A percentile compares a stretch with the other conserved stretches of the same genome.
Conservation (phyloP, 2,797 vertebrate genomes). For the Neostethus bicornis region DNA sequence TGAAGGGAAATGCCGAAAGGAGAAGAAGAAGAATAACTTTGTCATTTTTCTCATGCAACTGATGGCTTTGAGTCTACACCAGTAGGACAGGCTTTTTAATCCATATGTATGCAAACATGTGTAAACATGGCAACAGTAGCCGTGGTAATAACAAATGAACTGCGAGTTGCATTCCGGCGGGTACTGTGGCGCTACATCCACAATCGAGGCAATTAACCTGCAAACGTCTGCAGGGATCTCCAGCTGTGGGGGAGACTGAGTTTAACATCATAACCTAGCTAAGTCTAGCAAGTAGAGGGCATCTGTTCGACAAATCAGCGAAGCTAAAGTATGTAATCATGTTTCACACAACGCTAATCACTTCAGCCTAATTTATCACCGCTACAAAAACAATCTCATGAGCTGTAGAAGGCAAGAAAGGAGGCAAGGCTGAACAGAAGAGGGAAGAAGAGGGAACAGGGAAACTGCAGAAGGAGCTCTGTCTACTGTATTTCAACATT, state of each 20-base stretch:
- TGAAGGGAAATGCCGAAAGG: too few species aligned
- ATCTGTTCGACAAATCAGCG: constrained; percentile 81
- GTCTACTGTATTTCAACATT: constrained; percentile 64
- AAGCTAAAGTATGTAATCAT: constrained; percentile 78
- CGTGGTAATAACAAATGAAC: constrained; percentile 58
- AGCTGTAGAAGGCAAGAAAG: constrained; percentile 20
- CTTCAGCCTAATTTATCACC: constrained; percentile 81
- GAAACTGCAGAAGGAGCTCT: constrained; percentile 40
- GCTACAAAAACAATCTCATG: constrained; percentile 73
- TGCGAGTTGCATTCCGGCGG: constrained; percentile 51
- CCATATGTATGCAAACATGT: neutral
- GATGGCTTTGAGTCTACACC: constrained; percentile 35
- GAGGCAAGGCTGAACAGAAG: constrained; percentile 15
- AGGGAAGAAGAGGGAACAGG: constrained; percentile 20
- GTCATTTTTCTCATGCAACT: constrained; percentile 8
- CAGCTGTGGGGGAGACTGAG: constrained; percentile 67
- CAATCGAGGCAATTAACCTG: constrained; percentile 83
- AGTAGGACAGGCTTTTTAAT: constrained; percentile 17
- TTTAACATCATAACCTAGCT: constrained; percentile 69
- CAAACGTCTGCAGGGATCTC: constrained; percentile 65
- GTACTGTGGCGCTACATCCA: constrained; percentile 65
- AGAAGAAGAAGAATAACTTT: too few species aligned
- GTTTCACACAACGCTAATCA: constrained; percentile 83
- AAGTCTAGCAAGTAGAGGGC: constrained; percentile 76
- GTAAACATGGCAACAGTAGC: constrained; percentile 22